Percentiles rank a stretch among this genome's conserved stretches.
Evolutionary conservation across 2,113 vertebrate species (phyloP).

Genomic region (Anseranas semipalmata): DNA sequence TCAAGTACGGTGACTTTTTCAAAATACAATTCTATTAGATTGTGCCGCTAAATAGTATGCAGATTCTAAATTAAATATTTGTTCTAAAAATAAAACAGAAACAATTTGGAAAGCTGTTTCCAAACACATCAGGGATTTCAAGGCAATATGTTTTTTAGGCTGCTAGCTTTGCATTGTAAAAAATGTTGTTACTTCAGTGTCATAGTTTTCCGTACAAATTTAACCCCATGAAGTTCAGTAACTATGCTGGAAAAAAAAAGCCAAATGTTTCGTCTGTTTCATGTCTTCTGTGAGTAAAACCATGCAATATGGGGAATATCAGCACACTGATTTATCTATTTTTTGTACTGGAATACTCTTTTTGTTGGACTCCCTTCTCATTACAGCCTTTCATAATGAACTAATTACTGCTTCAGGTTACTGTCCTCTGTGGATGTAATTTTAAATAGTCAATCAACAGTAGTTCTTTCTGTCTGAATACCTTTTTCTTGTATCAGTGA

Average conservation of each 20-base stretch:
- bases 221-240: not conserved
- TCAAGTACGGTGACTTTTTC: not conserved
- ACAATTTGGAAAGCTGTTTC: constrained; percentile 6
- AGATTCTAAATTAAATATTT: constrained; percentile 6
- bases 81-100: constrained; percentile 18
- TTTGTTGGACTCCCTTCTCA: not conserved
- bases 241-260: not conserved
- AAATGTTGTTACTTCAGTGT: not conserved
- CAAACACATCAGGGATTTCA: not conserved
- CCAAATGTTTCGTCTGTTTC: not conserved
- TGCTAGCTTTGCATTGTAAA: not conserved
- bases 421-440: not conserved
- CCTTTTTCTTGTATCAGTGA: not conserved
- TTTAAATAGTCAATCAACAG: not conserved
- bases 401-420: not conserved
- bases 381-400: not conserved
- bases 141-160: not conserved
- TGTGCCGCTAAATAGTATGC: not conserved
- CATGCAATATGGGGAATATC: not conserved
- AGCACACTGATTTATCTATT: not conserved
- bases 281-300: not conserved
- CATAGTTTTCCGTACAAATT: not conserved
- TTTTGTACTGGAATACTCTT: not conserved
- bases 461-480: not conserved
- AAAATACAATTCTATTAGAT: not conserved